Evolutionary conservation across 2,888 invertebrate species (phyloP).

Genomic region (Erpobdella octoculata): DNA sequence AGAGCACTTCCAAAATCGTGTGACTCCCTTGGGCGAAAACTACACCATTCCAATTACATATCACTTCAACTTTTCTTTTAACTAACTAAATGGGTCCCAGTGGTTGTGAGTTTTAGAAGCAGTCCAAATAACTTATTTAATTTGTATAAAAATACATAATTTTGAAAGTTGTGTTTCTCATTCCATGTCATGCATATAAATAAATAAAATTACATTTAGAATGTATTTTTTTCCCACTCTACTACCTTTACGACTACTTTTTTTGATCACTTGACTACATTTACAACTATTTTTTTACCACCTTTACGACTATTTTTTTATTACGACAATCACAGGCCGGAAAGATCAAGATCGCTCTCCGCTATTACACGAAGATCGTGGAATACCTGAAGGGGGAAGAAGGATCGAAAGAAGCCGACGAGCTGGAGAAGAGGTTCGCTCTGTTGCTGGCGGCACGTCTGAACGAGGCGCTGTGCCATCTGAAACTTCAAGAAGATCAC

Average conservation of each 20-base stretch:
- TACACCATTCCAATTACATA: neutral
- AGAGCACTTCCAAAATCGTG: too few species aligned
- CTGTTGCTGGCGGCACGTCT: constrained; percentile 66
- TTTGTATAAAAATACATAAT: too few species aligned
- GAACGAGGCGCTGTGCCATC: constrained; percentile 73
- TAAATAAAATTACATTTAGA: too few species aligned
- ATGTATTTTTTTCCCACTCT: too few species aligned
- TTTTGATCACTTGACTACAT: constrained; percentile 5
- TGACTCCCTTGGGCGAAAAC: neutral
- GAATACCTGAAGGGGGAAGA: constrained; percentile 60
- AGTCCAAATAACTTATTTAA: too few species aligned
- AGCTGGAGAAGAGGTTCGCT: constrained; percentile 54
- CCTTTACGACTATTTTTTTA: neutral
- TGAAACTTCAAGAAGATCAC: constrained; percentile 66
- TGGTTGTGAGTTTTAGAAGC: too few species aligned
- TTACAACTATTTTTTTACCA: neutral
- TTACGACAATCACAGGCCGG: constrained; percentile 50
- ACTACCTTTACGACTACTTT: neutral
- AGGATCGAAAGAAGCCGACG: constrained; percentile 52
- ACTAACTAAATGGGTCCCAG: too few species aligned
- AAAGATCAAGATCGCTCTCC: constrained; percentile 70
- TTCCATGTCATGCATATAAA: too few species aligned
- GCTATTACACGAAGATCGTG: constrained; percentile 74
- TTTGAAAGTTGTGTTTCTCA: too few species aligned
- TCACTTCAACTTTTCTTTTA: too few species aligned